Evolutionary conservation across 2,797 vertebrate genomes (phyloP), one percentile per base, ranked within the genome.

Genomic region (Peromyscus eremicus): DNA sequence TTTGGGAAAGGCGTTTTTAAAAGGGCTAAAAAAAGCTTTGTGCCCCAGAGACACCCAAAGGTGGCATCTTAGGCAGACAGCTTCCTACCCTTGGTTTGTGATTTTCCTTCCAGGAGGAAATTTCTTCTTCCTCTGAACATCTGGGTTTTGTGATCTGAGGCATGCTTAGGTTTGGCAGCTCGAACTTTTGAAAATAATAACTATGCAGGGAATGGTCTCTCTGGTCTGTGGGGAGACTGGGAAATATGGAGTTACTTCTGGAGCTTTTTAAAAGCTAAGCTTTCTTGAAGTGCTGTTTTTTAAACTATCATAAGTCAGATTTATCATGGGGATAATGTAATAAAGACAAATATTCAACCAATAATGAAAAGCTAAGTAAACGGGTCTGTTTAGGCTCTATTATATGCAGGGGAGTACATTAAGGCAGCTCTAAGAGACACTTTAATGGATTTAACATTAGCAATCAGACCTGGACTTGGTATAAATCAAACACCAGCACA

Each of bases 361-460:
- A 92, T 98, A 98, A 98, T 98, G 97, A 98, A 98, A 98, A 98
- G 97, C 96, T 98, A 98, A 98, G 97, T 98, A 98, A 99, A 98
- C 92, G 96, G 96, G 96, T 98, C 98, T 98, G 97, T 98, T 98
- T 99, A 98, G 99, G 97, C 92, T 98, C 97, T 98, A 13, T 97
- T 98, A 98, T 98, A 97, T 98, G 96, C 94, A 98, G 96, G 96
- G 94, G 98, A 99, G 98, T 99, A 98, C 98, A 98, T 99, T 98
- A 99, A 98, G 95, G 98, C 97, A 98, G 96, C 98, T 98, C 97
- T 98, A 98, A 98, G 97, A 99, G 98, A 98, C 97, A 97, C 95
- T 98, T 98, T 99, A 99, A 98, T 99, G 98, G 98, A 99, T 99
- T 99, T 98, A 99, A 98, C 97, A 98, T 99, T 99, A 98, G 98